Conservation (phyloP, 2,888 invertebrate genomes). For the Ophion slaviceki region DNA sequence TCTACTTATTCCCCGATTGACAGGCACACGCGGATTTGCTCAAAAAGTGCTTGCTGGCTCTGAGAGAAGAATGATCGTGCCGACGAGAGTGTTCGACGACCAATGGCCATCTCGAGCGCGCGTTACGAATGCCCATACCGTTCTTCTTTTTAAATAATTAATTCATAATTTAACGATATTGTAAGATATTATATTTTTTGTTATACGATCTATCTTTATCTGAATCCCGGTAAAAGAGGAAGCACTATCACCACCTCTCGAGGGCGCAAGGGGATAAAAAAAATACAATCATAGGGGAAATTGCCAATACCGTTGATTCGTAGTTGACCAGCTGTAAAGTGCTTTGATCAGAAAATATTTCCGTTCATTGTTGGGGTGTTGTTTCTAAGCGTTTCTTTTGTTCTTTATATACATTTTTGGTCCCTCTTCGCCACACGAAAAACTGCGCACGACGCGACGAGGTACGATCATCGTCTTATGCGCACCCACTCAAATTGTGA, state of each 20-base stretch:
- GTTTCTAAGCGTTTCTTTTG: slow-evolving; percentile 19
- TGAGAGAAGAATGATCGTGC: slow-evolving; percentile 80
- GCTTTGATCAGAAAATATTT: slow-evolving; percentile 58
- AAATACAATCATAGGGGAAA: slow-evolving; percentile 15
- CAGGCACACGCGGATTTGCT: slow-evolving; percentile 82
- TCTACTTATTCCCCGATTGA: slow-evolving; percentile 19
- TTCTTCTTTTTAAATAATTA: slow-evolving; percentile 73
- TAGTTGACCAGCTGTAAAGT: slow-evolving; percentile 61
- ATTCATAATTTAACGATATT: slow-evolving; percentile 78
- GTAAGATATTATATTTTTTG: slow-evolving; percentile 82
- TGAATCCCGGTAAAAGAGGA: slow-evolving; percentile 55
- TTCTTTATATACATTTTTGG: slow-evolving; percentile 5
- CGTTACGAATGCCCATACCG: slow-evolving; percentile 72
- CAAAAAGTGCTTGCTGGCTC: slow-evolving; percentile 80
- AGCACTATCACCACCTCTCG: not conserved
- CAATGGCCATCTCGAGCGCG: slow-evolving; percentile 61
- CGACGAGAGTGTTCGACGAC: slow-evolving; percentile 18
- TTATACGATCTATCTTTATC: slow-evolving; percentile 76
- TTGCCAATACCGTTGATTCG: slow-evolving; percentile 23
- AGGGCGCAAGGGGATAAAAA: not conserved
- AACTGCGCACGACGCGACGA: slow-evolving; percentile 34
- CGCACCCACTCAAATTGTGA: slow-evolving; percentile 44
- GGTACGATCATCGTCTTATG: slow-evolving; percentile 21
- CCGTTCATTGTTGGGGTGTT: slow-evolving; percentile 53
- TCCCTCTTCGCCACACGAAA: slow-evolving; percentile 6